These are phyloP conservation scores for Charina bottae DNA, from an alignment of 2,113 vertebrate genomes.

Conservation along the genomic window DNA sequence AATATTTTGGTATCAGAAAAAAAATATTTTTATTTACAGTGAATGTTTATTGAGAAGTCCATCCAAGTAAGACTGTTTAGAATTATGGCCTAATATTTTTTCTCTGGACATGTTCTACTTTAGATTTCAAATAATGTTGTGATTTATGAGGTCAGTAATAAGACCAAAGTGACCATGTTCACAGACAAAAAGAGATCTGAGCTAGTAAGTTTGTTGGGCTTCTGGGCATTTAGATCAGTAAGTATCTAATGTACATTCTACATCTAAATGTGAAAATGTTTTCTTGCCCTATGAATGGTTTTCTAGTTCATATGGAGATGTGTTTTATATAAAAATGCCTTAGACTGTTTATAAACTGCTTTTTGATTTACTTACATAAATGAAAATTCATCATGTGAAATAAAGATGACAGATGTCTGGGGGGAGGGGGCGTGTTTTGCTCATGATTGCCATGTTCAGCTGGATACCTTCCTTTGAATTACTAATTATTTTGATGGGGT, in stretches of 20 bases:
- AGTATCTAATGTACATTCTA: neutral
- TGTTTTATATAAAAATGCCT: neutral
- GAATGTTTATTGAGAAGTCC: neutral
- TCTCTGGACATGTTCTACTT: neutral
- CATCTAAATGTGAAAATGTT: neutral
- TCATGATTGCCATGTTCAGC: neutral
- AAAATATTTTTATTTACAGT: neutral
- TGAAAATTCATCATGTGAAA: slow-evolving; percentile 21
- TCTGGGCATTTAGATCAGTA: neutral
- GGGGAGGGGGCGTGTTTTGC: neutral
- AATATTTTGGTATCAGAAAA: neutral
- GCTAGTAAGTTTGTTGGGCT: neutral
- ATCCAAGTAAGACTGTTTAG: neutral
- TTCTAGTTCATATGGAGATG: neutral
- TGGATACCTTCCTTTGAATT: slow-evolving; percentile 23
- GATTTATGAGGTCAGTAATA: neutral
- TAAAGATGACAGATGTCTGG: neutral
- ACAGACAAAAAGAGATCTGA: neutral
- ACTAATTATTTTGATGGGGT: slow-evolving; percentile 5
- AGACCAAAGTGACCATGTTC: neutral
- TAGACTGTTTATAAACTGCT: neutral
- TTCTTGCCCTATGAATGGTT: neutral
- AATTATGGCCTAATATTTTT: neutral
- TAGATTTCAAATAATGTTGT: neutral
- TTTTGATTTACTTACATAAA: slow-evolving; percentile 5